Evolutionary conservation across 2,888 invertebrate species (phyloP), one percentile per base, ranked within the genome.

Genomic region (Craniophora ligustri): DNA sequence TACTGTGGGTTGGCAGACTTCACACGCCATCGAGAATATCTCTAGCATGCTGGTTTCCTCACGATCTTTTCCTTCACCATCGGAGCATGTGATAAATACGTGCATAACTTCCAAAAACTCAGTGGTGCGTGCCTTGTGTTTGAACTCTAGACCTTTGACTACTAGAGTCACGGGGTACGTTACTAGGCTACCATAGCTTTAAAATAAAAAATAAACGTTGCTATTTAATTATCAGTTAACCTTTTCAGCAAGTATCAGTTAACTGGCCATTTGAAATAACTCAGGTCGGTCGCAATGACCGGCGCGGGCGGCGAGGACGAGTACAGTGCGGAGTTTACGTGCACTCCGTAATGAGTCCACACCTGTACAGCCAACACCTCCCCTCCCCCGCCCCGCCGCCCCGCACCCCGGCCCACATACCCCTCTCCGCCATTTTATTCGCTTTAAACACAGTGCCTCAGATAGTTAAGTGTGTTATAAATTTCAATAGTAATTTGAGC

Each of bases 401-500:
- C 6, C 2, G 6, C 21, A 6, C 2, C 7, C 6, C 15, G n/a
- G 26, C 10, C 26, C n/a, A 26, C 26, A 23, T 0, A 1, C 8
- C 15, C 16, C 14, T 16, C 31, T 44, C 11, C 39, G 23, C 34
- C 15, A 41, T 53, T 60, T 55, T 51, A 48, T 50, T 56, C 15
- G 32, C 38, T 58, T 48, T 40, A 41, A 59, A 40, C 40, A 49
- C 49, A 50, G 57, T 31, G 34, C 34, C 42, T 39, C 32, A 26
- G 53, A 47, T 41, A 59, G 48, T 66, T 46, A 64, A 60, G 42
- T 46, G 44, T 39, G 53, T 44, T 49, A 59, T 70, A 64, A 59
- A 54, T 59, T 67, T 51, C 50, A 51, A 53, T 42, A 39, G 54
- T 38, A 62, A 61, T 62, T 67, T 55, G 47, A 59, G 44, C 53